A percentile compares a stretch with the other conserved stretches of the same genome.
These are phyloP conservation scores for Chrysina gloriosa DNA, from an alignment of 2,888 invertebrate species.

Conservation along the genomic window DNA sequence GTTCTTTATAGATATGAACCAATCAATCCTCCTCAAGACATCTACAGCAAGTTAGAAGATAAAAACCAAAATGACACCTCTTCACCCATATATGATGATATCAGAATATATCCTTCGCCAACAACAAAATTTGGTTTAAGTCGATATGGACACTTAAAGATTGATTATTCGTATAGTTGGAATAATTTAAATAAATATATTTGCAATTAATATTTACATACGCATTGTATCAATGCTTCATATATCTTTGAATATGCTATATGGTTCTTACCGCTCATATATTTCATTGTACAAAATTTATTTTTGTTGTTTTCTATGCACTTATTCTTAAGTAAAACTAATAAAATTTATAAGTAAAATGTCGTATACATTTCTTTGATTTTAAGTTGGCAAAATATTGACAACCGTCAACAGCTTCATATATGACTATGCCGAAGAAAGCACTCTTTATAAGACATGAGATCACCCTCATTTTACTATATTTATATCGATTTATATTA, in stretches of 20 bases:
- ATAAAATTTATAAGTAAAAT: no score
- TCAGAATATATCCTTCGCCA: conserved; percentile 65
- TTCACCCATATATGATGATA: conserved; percentile 61
- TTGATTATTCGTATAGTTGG: conserved; percentile 87
- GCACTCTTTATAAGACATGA: no score
- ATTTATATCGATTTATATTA: no score
- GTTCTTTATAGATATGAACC: conserved; percentile 50
- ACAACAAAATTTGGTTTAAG: conserved; percentile 78
- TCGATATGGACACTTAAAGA: conserved; percentile 82
- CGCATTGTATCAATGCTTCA: conserved; percentile 18
- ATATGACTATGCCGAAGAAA: no score
- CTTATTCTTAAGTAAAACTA: no score
- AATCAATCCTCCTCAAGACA: conserved; percentile 50
- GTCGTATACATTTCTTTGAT: no score
- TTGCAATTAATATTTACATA: conserved; percentile 52
- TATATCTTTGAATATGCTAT: not conserved
- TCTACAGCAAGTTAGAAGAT: conserved; percentile 55
- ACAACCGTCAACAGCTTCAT: no score
- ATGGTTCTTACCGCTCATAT: not conserved
- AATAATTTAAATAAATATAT: conserved; percentile 83
- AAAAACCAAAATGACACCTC: conserved; percentile 35
- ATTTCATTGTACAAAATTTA: not conserved
- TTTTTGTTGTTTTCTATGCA: no score
- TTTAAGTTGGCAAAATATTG: no score
- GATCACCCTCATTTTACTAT: no score